phyloP scores from a whole-genome alignment of 1,140 invertebrate genomes.

The Atopsyche davidsoni region DNA sequence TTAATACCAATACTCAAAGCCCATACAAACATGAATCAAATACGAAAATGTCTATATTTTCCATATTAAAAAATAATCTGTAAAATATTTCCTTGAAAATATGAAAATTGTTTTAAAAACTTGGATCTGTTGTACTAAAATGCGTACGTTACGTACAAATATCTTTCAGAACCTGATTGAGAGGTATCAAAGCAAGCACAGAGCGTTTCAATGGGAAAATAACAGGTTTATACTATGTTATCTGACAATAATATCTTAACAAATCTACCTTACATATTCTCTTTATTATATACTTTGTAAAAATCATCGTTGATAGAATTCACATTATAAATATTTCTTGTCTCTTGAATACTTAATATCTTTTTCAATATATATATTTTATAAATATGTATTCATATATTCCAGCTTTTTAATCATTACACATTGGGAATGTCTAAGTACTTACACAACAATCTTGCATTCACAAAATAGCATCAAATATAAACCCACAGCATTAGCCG shows the following conservation, averaged over 20 bases:
- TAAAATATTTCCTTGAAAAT: conserved; percentile 1
- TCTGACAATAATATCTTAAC: conserved; percentile 16
- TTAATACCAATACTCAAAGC: too few species aligned
- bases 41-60: not conserved
- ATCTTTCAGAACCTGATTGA: too few species aligned
- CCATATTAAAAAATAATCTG: conserved; percentile 1
- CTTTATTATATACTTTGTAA: conserved; percentile 26
- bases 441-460: conserved; percentile 23
- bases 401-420: conserved; percentile 21
- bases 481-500: not conserved
- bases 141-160: too few species aligned
- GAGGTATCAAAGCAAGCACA: too few species aligned
- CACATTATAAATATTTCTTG: conserved; percentile 22
- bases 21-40: too few species aligned
- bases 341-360: conserved; percentile 13
- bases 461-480: conserved; percentile 10
- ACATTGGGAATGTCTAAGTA: conserved; percentile 31
- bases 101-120: too few species aligned
- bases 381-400: conserved; percentile 27
- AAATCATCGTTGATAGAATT: conserved; percentile 29
- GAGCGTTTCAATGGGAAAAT: not conserved
- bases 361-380: conserved; percentile 20
- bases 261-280: conserved; percentile 21
- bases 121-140: too few species aligned
- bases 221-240: not conserved